phyloP scores from a whole-genome alignment of 2,113 vertebrate species.

The Colius striatus region DNA sequence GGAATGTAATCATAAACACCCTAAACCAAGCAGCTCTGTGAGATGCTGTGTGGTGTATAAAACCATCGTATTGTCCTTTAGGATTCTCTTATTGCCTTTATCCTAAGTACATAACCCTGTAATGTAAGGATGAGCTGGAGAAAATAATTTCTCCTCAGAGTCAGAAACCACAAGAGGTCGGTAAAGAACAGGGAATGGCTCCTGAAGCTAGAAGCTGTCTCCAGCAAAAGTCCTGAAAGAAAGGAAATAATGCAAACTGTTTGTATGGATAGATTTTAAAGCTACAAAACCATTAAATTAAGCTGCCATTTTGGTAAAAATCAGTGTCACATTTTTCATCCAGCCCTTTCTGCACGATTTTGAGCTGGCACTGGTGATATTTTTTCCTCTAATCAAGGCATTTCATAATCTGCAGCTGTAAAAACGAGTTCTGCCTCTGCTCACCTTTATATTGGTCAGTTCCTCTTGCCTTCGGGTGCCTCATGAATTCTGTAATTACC shows the following conservation, averaged over 20 bases:
- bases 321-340: background rate
- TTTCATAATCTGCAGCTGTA: background rate
- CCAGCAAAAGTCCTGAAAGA: background rate
- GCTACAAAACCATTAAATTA: accelerated
- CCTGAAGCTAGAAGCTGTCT: background rate
- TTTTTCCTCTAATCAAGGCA: background rate
- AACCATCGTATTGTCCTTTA: background rate
- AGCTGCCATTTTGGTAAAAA: background rate
- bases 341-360: background rate
- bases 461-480: background rate
- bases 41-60: background rate
- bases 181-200: conserved; percentile 38
- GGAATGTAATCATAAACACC: background rate
- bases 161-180: conserved; percentile 74
- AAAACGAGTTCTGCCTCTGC: background rate
- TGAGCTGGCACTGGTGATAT: background rate
- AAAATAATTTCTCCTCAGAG: background rate
- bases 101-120: background rate
- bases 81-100: background rate
- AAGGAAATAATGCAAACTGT: background rate
- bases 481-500: background rate
- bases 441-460: background rate
- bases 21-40: background rate
- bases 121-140: background rate
- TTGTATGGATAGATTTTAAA: background rate